Percentiles rank a stretch among this genome's conserved stretches.
Evolutionary conservation across 2,797 vertebrate species (phyloP).

Genomic region (Hylomyscus alleni): DNA sequence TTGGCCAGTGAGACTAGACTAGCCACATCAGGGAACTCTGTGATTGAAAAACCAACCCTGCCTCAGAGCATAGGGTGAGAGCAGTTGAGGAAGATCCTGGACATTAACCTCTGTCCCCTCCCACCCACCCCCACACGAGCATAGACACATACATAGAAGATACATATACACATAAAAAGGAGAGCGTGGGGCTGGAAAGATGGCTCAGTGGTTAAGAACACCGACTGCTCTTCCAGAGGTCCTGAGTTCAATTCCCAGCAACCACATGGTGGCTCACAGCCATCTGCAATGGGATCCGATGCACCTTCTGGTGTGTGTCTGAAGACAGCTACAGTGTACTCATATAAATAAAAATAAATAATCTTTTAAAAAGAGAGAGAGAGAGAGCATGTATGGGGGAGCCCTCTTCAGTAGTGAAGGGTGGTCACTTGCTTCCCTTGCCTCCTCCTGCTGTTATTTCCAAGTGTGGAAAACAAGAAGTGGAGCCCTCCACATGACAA

Average conservation of each 20-base stretch:
- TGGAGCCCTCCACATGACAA: neutral
- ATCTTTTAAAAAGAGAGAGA: neutral
- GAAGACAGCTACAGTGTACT: too few species aligned
- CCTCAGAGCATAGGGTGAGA: neutral
- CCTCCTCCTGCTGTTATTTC: conserved; percentile 38
- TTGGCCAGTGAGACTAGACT: neutral
- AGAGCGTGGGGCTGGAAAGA: too few species aligned
- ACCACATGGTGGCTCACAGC: too few species aligned
- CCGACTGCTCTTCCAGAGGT: too few species aligned
- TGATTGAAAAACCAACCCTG: neutral
- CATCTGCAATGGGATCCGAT: too few species aligned
- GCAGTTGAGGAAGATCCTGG: neutral
- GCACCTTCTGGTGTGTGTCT: too few species aligned
- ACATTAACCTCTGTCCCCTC: neutral
- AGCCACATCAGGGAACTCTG: neutral
- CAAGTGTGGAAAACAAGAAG: conserved; percentile 7
- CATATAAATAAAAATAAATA: too few species aligned
- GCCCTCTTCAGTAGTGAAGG: neutral
- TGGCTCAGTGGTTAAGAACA: too few species aligned
- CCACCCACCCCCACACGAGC: neutral
- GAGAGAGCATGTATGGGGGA: neutral
- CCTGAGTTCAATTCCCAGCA: too few species aligned
- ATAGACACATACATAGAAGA: neutral
- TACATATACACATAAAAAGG: neutral
- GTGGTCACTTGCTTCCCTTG: neutral